Percentiles rank a stretch among this genome's conserved stretches.
These are phyloP conservation scores for Ochotona princeps DNA, from an alignment of 2,113 vertebrate species.

Conservation along the genomic window DNA sequence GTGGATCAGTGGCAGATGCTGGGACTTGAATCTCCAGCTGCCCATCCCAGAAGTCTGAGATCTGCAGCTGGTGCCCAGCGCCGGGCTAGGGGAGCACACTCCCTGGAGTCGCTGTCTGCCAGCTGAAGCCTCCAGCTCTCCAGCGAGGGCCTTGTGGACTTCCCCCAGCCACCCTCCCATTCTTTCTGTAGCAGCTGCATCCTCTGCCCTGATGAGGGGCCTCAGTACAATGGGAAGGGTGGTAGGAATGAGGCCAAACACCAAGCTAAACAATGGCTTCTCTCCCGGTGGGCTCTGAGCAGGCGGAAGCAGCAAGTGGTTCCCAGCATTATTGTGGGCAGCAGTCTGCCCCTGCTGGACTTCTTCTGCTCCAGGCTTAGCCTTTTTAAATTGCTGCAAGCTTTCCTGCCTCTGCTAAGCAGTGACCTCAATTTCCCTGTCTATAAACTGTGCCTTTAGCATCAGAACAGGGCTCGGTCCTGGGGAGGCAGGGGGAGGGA, in stretches of 20 bases:
- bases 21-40: background rate
- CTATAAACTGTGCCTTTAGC: background rate
- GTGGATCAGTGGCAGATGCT: background rate
- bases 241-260: constrained; percentile 52
- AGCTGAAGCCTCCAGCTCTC: background rate
- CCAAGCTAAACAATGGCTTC: constrained; percentile 55
- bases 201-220: constrained; percentile 35
- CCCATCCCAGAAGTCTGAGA: background rate
- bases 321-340: constrained; percentile 65
- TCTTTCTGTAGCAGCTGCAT: constrained; percentile 71
- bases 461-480: background rate
- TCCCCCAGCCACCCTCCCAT: background rate
- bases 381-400: background rate
- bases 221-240: constrained; percentile 64
- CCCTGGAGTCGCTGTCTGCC: background rate
- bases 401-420: background rate
- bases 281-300: background rate
- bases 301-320: constrained; percentile 52
- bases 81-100: background rate
- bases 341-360: background rate
- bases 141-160: background rate
- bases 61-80: background rate
- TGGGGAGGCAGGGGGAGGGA: background rate
- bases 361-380: constrained; percentile 4
- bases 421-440: background rate